Evolutionary conservation across 2,797 vertebrate species (phyloP).

Genomic region (Argyrosomus regius): DNA sequence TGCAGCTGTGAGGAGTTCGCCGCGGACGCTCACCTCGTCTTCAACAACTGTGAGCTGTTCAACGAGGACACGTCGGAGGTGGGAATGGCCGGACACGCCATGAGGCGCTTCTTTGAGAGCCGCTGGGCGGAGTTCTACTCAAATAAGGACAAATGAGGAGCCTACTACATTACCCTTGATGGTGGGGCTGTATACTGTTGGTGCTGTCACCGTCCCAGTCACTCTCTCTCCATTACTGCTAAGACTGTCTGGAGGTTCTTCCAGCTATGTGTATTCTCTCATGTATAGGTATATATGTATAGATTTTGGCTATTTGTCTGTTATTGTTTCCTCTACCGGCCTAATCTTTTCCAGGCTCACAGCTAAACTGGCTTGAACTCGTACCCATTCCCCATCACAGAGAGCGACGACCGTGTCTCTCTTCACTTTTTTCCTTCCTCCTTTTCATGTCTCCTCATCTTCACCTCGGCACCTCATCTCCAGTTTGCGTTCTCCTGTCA

Average conservation of each 20-base stretch:
- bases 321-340: slow-evolving; percentile 75
- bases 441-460: slow-evolving; percentile 45
- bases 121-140: slow-evolving; percentile 97
- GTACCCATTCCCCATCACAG: slow-evolving; percentile 59
- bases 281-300: slow-evolving; percentile 86
- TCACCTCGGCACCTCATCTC: slow-evolving; percentile 55
- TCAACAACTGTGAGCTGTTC: slow-evolving; percentile 96
- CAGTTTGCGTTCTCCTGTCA: slow-evolving; percentile 55
- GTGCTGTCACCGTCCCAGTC: slow-evolving; percentile 72
- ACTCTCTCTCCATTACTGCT: slow-evolving; percentile 70
- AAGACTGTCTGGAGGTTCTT: slow-evolving; percentile 79
- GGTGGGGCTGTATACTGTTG: slow-evolving; percentile 68
- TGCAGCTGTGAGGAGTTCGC: slow-evolving; percentile 94
- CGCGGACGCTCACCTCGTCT: slow-evolving; percentile 91
- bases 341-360: slow-evolving; percentile 65
- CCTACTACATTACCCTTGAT: slow-evolving; percentile 33
- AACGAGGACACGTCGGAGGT: slow-evolving; percentile 96
- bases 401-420: slow-evolving; percentile 38
- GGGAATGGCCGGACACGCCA: slow-evolving; percentile 91
- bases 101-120: slow-evolving; percentile 95
- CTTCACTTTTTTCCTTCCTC: slow-evolving; percentile 25
- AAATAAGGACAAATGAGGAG: slow-evolving; percentile 86
- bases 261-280: slow-evolving; percentile 78
- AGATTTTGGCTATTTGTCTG: slow-evolving; percentile 84
- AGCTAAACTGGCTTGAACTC: slow-evolving; percentile 68